These are phyloP conservation scores for Oryctes rhinoceros DNA, from an alignment of 1,140 invertebrate species.

Conservation along the genomic window DNA sequence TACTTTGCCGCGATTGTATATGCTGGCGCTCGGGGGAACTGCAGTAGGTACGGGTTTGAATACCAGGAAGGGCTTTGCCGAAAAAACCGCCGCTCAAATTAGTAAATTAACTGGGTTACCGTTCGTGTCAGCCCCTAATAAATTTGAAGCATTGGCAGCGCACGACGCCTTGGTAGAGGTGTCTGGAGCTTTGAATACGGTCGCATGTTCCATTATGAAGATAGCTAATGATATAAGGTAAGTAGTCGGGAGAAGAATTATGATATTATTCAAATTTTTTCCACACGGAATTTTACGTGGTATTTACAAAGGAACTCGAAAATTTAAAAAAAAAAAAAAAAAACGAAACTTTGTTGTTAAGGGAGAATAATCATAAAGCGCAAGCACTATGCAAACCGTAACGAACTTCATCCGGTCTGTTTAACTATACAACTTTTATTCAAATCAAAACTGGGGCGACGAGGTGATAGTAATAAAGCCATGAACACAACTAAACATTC, in stretches of 20 bases:
- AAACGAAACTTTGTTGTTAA: no score
- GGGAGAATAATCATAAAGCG: no score
- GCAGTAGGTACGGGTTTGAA: constrained; percentile 98
- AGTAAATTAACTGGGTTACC: constrained; percentile 79
- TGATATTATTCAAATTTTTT: constrained; percentile 72
- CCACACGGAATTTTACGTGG: no score
- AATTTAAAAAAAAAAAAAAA: no score
- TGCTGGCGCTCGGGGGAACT: constrained; percentile 95
- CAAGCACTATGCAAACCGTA: no score
- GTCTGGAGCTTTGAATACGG: constrained; percentile 89
- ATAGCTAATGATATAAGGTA: constrained; percentile 94
- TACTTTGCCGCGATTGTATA: constrained; percentile 77
- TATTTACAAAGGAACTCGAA: no score
- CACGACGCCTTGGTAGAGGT: constrained; percentile 96
- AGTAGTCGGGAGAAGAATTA: not conserved
- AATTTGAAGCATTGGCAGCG: constrained; percentile 94
- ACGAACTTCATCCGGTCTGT: no score
- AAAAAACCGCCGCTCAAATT: constrained; percentile 90
- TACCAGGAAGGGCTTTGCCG: constrained; percentile 83
- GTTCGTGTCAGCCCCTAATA: constrained; percentile 94
- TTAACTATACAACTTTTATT: no score
- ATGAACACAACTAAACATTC: no score
- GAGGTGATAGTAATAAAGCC: no score
- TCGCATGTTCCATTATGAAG: constrained; percentile 97
- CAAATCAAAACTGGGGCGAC: no score